Percentiles rank a stretch among this genome's conserved stretches.
phyloP scores from a whole-genome alignment of 2,113 vertebrate genomes.

The Lota lota region DNA sequence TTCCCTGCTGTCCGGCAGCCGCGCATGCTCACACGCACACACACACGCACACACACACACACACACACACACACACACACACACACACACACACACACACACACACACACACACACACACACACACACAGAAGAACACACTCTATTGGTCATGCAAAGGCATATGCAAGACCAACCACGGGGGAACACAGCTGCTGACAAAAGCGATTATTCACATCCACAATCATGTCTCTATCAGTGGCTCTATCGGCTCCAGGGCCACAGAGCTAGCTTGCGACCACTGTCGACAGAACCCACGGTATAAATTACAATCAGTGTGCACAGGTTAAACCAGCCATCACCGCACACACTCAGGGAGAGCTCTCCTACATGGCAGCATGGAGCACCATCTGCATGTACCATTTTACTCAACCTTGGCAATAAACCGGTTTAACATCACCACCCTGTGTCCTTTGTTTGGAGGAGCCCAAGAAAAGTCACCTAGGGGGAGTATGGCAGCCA shows the following conservation, averaged over 20 bases:
- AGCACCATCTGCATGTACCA: too few species aligned
- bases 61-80: constrained; percentile 11
- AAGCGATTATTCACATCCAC: constrained; percentile 44
- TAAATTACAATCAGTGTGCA: too few species aligned
- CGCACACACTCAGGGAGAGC: too few species aligned
- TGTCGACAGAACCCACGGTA: too few species aligned
- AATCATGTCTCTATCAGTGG: constrained; percentile 29
- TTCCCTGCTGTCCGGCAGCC: constrained; percentile 13
- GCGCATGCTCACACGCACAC: neutral
- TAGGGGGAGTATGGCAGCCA: too few species aligned
- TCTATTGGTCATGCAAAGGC: neutral
- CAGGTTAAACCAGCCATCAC: too few species aligned
- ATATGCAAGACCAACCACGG: constrained; percentile 1
- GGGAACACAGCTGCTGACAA: constrained; percentile 36
- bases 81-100: constrained; percentile 6
- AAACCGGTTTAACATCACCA: too few species aligned
- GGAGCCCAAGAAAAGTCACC: too few species aligned
- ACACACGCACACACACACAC: constrained; percentile 8
- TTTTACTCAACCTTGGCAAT: too few species aligned
- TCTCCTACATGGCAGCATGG: too few species aligned
- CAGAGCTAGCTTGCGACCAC: too few species aligned
- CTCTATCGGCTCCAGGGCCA: constrained; percentile 5
- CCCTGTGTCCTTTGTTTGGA: too few species aligned
- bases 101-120: constrained; percentile 8
- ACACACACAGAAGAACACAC: constrained; percentile 7